Conservation (phyloP, 2,797 vertebrate genomes). For the Lycodopsis pacificus region DNA sequence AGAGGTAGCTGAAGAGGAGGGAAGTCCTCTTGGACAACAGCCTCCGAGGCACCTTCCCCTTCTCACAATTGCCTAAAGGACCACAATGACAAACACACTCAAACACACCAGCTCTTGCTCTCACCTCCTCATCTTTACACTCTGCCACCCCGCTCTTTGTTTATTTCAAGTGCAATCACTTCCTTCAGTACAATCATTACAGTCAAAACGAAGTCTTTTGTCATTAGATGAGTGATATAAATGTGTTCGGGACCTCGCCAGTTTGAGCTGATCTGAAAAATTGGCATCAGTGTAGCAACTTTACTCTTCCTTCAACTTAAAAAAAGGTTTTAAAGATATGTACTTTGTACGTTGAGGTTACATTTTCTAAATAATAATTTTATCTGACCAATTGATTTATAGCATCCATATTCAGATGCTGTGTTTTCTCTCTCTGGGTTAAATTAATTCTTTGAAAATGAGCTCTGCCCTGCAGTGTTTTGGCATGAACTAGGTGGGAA, state of each 20-base stretch:
- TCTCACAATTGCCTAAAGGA: constrained; percentile 64
- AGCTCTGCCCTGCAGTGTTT: constrained; percentile 72
- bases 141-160: constrained; percentile 71
- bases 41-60: constrained; percentile 71
- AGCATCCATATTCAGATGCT: background rate
- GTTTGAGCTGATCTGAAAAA: constrained; percentile 7
- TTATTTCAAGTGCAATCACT: constrained; percentile 72
- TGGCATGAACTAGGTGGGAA: constrained; percentile 78
- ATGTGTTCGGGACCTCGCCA: constrained; percentile 41
- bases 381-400: background rate
- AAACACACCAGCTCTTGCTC: constrained; percentile 57
- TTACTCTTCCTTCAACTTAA: background rate
- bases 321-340: background rate
- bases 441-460: constrained; percentile 47
- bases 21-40: constrained; percentile 68
- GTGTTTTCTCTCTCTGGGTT: constrained; percentile 10
- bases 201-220: constrained; percentile 75
- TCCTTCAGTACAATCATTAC: constrained; percentile 62
- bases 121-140: constrained; percentile 68
- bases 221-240: constrained; percentile 66
- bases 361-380: background rate
- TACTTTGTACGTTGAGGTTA: background rate
- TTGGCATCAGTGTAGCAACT: background rate
- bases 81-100: constrained; percentile 76
- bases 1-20: constrained; percentile 75